phyloP scores from a whole-genome alignment of 2,888 invertebrate genomes.

The Spisula subtruncata region DNA sequence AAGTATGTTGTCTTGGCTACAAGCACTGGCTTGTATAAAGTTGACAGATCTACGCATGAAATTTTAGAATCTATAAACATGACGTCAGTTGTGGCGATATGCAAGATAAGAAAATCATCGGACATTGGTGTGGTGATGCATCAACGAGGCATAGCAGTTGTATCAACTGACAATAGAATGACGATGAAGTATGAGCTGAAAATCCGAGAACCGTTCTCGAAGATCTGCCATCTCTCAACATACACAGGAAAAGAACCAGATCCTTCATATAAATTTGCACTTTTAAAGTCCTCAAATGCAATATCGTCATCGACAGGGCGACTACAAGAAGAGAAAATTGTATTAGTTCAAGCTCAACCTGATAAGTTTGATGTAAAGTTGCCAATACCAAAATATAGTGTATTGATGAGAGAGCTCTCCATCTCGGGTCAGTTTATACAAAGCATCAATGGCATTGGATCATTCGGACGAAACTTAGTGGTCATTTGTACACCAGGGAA shows the following conservation, averaged over 20 bases:
- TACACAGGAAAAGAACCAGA: neutral
- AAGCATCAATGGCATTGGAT: neutral
- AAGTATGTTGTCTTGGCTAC: slow-evolving; percentile 10
- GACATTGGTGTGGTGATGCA: slow-evolving; percentile 27
- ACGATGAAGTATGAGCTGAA: slow-evolving; percentile 5
- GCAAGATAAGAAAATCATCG: slow-evolving; percentile 18
- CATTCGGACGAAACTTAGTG: neutral
- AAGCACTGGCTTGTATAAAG: neutral
- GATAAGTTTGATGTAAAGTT: neutral
- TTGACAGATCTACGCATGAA: neutral
- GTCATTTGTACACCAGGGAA: neutral
- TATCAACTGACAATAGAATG: slow-evolving; percentile 6
- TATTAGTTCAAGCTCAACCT: neutral
- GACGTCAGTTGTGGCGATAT: slow-evolving; percentile 5
- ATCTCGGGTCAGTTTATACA: neutral
- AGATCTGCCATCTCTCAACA: slow-evolving; percentile 17
- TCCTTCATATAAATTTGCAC: neutral
- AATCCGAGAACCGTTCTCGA: slow-evolving; percentile 12
- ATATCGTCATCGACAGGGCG: neutral
- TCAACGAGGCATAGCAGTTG: neutral
- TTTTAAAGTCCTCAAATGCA: neutral
- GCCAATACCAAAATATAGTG: neutral
- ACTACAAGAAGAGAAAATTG: neutral
- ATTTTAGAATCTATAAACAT: neutral
- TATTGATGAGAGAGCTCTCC: neutral